Evolutionary conservation across 2,797 vertebrate species (phyloP), one percentile per base, ranked within the genome.

Genomic region (Gorsachius magnificus): DNA sequence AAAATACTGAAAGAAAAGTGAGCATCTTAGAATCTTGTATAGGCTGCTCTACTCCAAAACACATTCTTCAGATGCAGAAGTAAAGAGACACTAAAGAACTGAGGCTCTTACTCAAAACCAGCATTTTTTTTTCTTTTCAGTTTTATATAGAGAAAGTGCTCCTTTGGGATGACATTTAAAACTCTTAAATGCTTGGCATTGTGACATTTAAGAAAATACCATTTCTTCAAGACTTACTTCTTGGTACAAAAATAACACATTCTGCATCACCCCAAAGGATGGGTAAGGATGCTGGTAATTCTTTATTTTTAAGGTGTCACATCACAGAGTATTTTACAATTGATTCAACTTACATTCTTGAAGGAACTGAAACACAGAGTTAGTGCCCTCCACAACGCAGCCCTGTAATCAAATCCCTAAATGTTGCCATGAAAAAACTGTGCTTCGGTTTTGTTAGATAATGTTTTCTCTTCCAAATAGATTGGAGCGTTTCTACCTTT

Each of bases 131-230:
- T 31, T 8, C 38, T 33, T 75, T 83, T 88, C 74, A 92, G 35
- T 78, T 95, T 95, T 94, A 88, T 11, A 94, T 41, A 89, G 16
- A 94, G 43, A 76, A 90, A 89, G 41, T 54, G 66, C 43, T 96
- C 90, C 87, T 95, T 78, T 85, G 76, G 65, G 77, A 89, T 96
- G 93, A 96, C 96, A 97, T 96, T 96, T 97, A 83, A 97, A 95
- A 89, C 74, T 86, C 93, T 83, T 92, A 90, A 90, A 95, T 82
- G 82, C 48, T 80, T 97, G 97, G 91, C 53, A 96, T 60, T 87
- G 69, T 90, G 96, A 95, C 96, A 97, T 97, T 96, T 97, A 93
- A 93, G 91, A 93, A 96, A 97, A 97, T 96, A 88, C 53, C 66
- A 96, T 78, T 93, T 94, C 91, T 53, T 93, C 60, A 80, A 91